Evolutionary conservation across 2,797 vertebrate species (phyloP).

Genomic region (Ctenopoma multispine): DNA sequence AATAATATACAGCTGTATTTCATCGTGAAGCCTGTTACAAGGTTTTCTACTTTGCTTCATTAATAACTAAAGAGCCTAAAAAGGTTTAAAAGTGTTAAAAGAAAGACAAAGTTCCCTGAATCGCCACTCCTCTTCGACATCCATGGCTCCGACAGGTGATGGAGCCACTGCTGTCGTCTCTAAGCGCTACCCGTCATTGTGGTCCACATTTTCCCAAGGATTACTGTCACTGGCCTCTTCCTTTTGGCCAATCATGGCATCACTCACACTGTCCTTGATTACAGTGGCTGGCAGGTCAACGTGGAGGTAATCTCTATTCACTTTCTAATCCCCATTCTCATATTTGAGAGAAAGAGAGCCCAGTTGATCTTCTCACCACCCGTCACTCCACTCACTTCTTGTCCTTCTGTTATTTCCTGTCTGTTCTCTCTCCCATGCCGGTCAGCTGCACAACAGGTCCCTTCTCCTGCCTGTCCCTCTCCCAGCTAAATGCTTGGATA

Average conservation of each 20-base stretch:
- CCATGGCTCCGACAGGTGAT: constrained; percentile 44
- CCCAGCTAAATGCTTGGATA: constrained; percentile 47
- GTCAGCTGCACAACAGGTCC: constrained; percentile 66
- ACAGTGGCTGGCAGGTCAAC: constrained; percentile 74
- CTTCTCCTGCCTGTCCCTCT: constrained; percentile 58
- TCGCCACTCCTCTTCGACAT: too few species aligned
- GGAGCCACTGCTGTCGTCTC: constrained; percentile 58
- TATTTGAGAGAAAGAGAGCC: constrained; percentile 48
- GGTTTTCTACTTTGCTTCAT: constrained; percentile 10
- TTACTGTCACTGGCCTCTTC: constrained; percentile 75
- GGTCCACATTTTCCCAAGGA: constrained; percentile 79
- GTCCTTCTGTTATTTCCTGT: constrained; percentile 59
- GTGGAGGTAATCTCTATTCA: constrained; percentile 70
- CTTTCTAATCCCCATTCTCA: constrained; percentile 74
- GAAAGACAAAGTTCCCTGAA: too few species aligned
- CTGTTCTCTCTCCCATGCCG: constrained; percentile 61
- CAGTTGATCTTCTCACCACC: constrained; percentile 61
- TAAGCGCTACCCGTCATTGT: constrained; percentile 70
- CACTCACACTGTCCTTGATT: constrained; percentile 77
- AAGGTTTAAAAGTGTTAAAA: constrained; percentile 58
- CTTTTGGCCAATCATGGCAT: constrained; percentile 75
- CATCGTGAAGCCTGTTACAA: constrained; percentile 5
- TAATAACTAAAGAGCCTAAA: constrained; percentile 30
- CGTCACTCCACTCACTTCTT: constrained; percentile 59
- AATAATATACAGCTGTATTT: constrained; percentile 38